Percentiles rank a stretch among this genome's conserved stretches.
Conservation (phyloP, 2,888 invertebrate genomes). For the Sylvicola cinctus region DNA sequence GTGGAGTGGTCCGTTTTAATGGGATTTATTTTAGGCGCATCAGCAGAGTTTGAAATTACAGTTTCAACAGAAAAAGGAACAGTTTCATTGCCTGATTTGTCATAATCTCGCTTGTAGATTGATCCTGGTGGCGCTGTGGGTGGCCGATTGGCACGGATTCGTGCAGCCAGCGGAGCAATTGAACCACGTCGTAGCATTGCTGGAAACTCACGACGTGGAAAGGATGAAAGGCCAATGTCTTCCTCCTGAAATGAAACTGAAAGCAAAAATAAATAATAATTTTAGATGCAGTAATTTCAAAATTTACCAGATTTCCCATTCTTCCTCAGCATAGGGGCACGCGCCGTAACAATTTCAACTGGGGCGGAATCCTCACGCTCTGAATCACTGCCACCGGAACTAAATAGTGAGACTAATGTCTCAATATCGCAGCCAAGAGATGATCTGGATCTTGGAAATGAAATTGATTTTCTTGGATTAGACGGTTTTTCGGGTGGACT, state of each 20-base stretch:
- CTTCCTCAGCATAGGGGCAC: conserved; percentile 19
- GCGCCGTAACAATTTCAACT: conserved; percentile 10
- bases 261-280: too few relatives aligned
- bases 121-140: conserved; percentile 24
- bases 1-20: conserved; percentile 1
- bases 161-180: conserved; percentile 21
- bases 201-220: conserved; percentile 21
- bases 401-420: conserved; percentile 45
- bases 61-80: too few relatives aligned
- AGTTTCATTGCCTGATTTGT: too few relatives aligned
- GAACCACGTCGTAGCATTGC: conserved; percentile 22
- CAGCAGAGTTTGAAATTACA: conserved; percentile 3
- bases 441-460: conserved; percentile 16
- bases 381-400: conserved; percentile 41
- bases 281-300: not conserved
- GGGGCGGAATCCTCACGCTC: conserved; percentile 26
- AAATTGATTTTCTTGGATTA: conserved; percentile 3
- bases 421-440: conserved; percentile 27
- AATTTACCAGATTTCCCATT: conserved; percentile 23
- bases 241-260: conserved; percentile 26
- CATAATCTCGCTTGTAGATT: conserved; percentile 14
- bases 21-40: conserved; percentile 2
- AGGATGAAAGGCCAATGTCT: conserved; percentile 16
- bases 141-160: conserved; percentile 21
- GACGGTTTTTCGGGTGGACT: not conserved